phyloP scores from a whole-genome alignment of 2,888 invertebrate species.

The Clivina fossor region DNA sequence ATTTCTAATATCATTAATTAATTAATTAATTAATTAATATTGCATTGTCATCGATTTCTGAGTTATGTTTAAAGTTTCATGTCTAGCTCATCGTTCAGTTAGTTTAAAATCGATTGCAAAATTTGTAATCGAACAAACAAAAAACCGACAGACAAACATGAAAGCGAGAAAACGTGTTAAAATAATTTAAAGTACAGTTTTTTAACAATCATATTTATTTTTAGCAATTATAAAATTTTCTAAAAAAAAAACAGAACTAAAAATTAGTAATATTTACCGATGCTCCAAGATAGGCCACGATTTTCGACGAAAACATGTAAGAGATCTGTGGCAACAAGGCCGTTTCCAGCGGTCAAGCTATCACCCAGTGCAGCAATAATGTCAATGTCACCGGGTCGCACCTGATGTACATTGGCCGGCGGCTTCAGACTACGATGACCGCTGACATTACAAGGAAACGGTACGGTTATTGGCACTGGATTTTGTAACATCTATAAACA shows the following conservation, averaged over 20 bases:
- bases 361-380: slow-evolving; percentile 64
- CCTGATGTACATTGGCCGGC: slow-evolving; percentile 59
- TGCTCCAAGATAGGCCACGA: slow-evolving; percentile 55
- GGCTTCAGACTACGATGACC: slow-evolving; percentile 45
- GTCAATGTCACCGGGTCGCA: slow-evolving; percentile 65
- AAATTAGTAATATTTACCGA: slow-evolving; percentile 45
- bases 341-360: slow-evolving; percentile 62
- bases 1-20: no score
- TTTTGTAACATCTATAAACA: slow-evolving; percentile 46
- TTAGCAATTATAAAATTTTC: no score
- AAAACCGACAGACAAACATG: no score
- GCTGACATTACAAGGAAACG: slow-evolving; percentile 51
- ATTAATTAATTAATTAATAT: no score
- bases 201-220: no score
- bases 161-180: no score
- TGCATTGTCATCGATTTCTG: no score
- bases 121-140: no score
- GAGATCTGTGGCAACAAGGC: slow-evolving; percentile 54
- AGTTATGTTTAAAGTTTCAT: no score
- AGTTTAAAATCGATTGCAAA: no score
- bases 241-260: background rate
- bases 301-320: slow-evolving; percentile 54
- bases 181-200: no score
- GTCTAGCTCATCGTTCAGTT: no score
- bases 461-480: slow-evolving; percentile 39